Base-by-base conservation (phyloP, 2,113 vertebrate species). In the Condylura cristata region DNA sequence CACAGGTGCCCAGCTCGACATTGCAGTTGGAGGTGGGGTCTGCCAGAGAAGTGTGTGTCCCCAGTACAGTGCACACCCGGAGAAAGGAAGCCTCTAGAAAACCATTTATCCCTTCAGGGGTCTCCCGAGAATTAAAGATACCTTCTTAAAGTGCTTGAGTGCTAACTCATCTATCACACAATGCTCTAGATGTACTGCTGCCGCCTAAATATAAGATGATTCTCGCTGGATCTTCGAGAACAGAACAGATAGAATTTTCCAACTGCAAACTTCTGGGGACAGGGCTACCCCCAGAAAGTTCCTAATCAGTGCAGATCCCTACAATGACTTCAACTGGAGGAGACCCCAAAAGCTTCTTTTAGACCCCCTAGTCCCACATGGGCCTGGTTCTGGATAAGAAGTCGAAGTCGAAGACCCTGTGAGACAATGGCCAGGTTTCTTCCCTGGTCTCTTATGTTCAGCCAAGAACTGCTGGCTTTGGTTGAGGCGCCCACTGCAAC, bases 371-470 rank as follows among this genome's bases (percentile, higher is more conserved):
- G 13, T 9, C 30, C 3, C 4, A 32, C 22, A 2, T 0, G 2
- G 12, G 1, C 4, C 1, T 2, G 0, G 6, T n/a, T 4, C 6
- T 13, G 34, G 5, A 17, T 0, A 51, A 5, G n/a, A 18, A 7
- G 1, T 2, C 20, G 2, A 24, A 46, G 22, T 2, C 30, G 48
- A 44, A 14, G 18, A 6, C 4, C 6, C 13, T 1, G 3, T 20
- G 37, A 13, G 10, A n/a, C 9, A 53, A 6, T 8, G 8, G 8
- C 11, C 46, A 32, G 20, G 7, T 5, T 16, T 16, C 5, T 16
- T 6, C 18, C 3, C 6, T 2, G 46, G 6, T 1, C 32, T 46
- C 53, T 58, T 24, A 22, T 46, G 44, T 4, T 24, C 4, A 10
- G 2, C 2, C 7, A 7, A 22, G 46, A 32, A 22, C 1, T n/a